phyloP scores from a whole-genome alignment of 2,888 invertebrate genomes.

The Cecidostiba fungosa region DNA sequence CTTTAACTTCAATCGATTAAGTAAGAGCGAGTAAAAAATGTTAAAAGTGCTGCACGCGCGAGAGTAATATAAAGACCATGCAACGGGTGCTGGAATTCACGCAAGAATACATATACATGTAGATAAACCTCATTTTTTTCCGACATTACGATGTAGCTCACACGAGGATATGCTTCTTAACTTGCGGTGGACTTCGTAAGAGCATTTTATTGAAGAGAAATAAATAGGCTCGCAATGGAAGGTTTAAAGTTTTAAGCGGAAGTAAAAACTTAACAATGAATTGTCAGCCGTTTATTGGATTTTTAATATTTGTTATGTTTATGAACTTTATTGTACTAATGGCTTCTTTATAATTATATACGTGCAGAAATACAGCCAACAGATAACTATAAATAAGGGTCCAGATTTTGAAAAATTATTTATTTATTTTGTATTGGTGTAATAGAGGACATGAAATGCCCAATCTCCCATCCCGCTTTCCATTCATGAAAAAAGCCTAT shows the following conservation, averaged over 20 bases:
- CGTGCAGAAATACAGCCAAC: too few relatives aligned
- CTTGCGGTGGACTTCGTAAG: not conserved
- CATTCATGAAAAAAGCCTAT: too few relatives aligned
- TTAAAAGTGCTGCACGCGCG: not conserved
- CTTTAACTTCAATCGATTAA: not conserved
- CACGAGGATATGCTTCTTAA: not conserved
- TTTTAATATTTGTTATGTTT: not conserved
- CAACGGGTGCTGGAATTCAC: not conserved
- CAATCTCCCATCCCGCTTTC: too few relatives aligned
- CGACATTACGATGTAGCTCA: not conserved
- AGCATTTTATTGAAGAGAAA: not conserved
- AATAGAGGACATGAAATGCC: too few relatives aligned
- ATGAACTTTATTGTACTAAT: not conserved
- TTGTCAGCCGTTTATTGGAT: not conserved
- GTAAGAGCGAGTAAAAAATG: not conserved
- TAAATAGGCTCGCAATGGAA: not conserved
- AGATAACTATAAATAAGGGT: too few relatives aligned
- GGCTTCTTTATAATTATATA: too few relatives aligned
- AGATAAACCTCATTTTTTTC: not conserved
- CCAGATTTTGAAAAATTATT: too few relatives aligned
- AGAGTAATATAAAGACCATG: constrained; percentile 11
- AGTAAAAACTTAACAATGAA: constrained; percentile 19
- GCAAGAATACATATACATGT: not conserved
- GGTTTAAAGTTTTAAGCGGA: not conserved
- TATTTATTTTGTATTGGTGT: too few relatives aligned